Evolutionary conservation across 2,888 invertebrate genomes (phyloP), one percentile per base, ranked within the genome.

Genomic region (Oligia latruncula): DNA sequence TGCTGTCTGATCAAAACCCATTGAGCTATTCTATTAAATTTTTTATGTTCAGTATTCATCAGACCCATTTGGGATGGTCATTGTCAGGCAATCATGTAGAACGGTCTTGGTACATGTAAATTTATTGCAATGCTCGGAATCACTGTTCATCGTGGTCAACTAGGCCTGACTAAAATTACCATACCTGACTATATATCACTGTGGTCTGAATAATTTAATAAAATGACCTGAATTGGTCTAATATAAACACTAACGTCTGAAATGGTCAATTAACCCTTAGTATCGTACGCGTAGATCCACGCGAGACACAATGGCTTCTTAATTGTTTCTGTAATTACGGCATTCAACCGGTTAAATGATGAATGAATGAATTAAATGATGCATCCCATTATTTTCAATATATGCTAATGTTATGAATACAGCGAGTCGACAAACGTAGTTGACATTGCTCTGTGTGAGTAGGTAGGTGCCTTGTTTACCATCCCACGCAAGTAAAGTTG

Each of bases 401-500:
- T 4, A 23, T 15, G 20, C 46, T 40, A 40, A 65, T 46, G 17
- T 72, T 64, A 60, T 46, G 8, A 40, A 46, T 20, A 6, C 23
- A 62, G 17, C 43, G 15, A 60, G 52, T 49, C 62, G 29, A 58
- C 23, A 58, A 49, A 62, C 29, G n/a, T 58, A 29, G 58, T 67
- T 76, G 73, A 65, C 71, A 77, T 67, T 49, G 40, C 9, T 71
- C 29, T 77, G 20, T 74, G 60, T 35, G 68, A 71, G 71, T 71
- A 77, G 71, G 71, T 71, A 77, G 71, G 58, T 64, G 46, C n/a
- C 23, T 73, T 82, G 85, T 84, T 84, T 84, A 84, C 85, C 82
- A 46, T 67, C 87, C 87, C 84, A 87, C 87, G 84, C 78, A 65
- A 82, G 13, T 72, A 80, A 65, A 65, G 67, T 87, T 79, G 78